These are phyloP conservation scores for Sturnus vulgaris DNA, from an alignment of 2,113 vertebrate species.

Conservation along the genomic window DNA sequence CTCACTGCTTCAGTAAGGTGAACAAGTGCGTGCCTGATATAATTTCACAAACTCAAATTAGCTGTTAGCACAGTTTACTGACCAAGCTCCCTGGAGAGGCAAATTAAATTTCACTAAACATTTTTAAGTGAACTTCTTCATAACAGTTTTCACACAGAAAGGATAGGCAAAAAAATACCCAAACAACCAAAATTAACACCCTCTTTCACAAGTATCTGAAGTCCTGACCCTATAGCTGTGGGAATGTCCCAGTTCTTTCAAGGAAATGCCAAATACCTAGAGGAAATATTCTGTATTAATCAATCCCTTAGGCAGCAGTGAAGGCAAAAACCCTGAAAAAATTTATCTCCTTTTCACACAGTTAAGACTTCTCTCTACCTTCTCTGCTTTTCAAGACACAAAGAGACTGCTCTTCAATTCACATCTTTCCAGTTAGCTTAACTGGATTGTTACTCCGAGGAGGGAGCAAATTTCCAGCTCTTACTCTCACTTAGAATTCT, in stretches of 20 bases:
- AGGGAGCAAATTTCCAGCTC: neutral
- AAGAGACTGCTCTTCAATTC: neutral
- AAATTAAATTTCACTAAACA: neutral
- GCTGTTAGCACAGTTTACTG: neutral
- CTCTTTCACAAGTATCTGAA: neutral
- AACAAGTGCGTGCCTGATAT: neutral
- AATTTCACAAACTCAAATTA: neutral
- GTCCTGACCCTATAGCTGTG: neutral
- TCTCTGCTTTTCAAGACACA: neutral
- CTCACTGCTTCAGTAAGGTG: neutral
- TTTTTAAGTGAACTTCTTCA: neutral
- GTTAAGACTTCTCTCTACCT: neutral
- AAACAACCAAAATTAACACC: neutral
- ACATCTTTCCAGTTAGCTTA: neutral
- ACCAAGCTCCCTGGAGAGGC: neutral
- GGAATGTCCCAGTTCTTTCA: neutral
- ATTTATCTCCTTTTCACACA: neutral
- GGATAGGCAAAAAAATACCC: rapidly evolving
- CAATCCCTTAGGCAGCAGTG: neutral
- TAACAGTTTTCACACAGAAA: neutral
- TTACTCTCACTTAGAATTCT: neutral
- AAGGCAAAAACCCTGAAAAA: neutral
- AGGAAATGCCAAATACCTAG: neutral
- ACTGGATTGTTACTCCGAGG: neutral
- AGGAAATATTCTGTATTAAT: neutral